Evolutionary conservation across 2,888 invertebrate species (phyloP).

Genomic region (Oeneis ivallda): DNA sequence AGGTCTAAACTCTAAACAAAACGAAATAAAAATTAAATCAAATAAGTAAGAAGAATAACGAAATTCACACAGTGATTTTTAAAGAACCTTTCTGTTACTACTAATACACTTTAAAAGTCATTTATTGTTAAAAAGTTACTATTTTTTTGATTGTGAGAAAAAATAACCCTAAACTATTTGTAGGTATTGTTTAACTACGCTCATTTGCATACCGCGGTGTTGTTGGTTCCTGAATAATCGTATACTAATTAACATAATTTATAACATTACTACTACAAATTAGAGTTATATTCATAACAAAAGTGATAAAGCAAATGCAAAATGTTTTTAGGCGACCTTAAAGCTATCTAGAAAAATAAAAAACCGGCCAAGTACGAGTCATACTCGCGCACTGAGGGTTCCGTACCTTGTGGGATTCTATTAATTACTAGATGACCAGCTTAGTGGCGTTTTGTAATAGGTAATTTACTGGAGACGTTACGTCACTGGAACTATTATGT

Average conservation of each 20-base stretch:
- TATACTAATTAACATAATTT: slow-evolving; percentile 14
- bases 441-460: too few species aligned
- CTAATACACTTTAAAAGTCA: slow-evolving; percentile 18
- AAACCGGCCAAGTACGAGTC: too few species aligned
- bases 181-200: slow-evolving; percentile 22
- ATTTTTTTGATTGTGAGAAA: slow-evolving; percentile 46
- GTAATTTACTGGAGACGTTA: too few species aligned
- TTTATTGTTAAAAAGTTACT: slow-evolving; percentile 29
- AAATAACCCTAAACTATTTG: slow-evolving; percentile 43
- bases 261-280: neutral
- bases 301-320: neutral
- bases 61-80: slow-evolving; percentile 11
- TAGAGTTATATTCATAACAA: neutral
- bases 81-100: slow-evolving; percentile 2
- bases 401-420: too few species aligned
- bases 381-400: too few species aligned
- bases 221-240: slow-evolving; percentile 15
- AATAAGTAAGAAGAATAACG: neutral
- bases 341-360: too few species aligned
- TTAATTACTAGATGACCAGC: too few species aligned
- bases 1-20: slow-evolving; percentile 1
- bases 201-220: slow-evolving; percentile 17
- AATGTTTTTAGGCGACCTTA: too few species aligned
- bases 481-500: too few species aligned
- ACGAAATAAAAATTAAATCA: neutral